A percentile compares a stretch with the other conserved stretches of the same genome.
These are phyloP conservation scores for Anadara kagoshimensis DNA, from an alignment of 1,140 invertebrate genomes.

Conservation along the genomic window DNA sequence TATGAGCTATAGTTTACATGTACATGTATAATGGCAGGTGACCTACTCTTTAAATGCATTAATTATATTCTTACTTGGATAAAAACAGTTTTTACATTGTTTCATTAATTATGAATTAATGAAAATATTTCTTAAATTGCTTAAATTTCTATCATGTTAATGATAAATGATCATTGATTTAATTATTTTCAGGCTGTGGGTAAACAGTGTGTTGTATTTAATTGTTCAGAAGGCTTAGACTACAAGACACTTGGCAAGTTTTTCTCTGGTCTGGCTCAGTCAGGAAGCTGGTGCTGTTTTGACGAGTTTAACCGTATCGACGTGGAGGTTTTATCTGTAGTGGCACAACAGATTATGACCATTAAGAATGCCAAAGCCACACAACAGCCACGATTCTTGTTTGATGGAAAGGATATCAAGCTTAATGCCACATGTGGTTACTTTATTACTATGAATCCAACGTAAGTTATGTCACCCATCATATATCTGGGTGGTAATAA, in stretches of 20 bases:
- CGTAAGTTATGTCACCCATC: constrained; percentile 77
- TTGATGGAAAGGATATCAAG: constrained; percentile 73
- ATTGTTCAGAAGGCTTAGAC: constrained; percentile 69
- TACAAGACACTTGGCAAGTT: constrained; percentile 77
- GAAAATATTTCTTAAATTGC: too few relatives aligned
- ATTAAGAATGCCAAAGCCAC: constrained; percentile 71
- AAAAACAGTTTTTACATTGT: too few relatives aligned
- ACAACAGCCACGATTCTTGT: constrained; percentile 66
- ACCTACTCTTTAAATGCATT: too few relatives aligned
- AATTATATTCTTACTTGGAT: too few relatives aligned
- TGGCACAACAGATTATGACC: constrained; percentile 73
- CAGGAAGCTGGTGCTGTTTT: constrained; percentile 92
- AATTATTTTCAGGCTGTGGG: constrained; percentile 85
- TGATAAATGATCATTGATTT: too few relatives aligned
- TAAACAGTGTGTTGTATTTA: constrained; percentile 70
- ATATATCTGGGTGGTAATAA: background rate
- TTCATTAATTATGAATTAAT: too few relatives aligned
- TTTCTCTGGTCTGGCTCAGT: constrained; percentile 88
- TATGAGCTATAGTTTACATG: background rate
- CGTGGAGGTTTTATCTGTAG: constrained; percentile 89
- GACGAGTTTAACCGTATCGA: constrained; percentile 94
- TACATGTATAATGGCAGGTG: background rate
- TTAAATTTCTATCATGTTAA: too few relatives aligned
- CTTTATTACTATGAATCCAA: constrained; percentile 81
- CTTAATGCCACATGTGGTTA: constrained; percentile 70